These are phyloP conservation scores for Mastomys natalensis DNA, from an alignment of 2,113 vertebrate genomes.

Conservation along the genomic window DNA sequence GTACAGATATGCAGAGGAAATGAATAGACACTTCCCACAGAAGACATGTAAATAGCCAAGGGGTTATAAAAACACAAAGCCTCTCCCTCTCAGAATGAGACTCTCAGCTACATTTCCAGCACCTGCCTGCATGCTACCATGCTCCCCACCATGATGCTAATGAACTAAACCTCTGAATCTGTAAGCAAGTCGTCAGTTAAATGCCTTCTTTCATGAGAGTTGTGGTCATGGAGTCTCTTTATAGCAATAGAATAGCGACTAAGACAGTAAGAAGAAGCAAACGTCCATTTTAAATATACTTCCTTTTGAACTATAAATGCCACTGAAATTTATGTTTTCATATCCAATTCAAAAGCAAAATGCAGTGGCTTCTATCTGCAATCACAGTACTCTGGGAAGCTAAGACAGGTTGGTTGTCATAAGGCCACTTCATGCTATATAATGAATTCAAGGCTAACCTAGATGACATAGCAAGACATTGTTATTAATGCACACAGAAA, in stretches of 20 bases:
- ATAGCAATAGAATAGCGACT: neutral
- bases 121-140: neutral
- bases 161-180: no score
- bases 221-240: neutral
- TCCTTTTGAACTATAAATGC: neutral
- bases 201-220: neutral
- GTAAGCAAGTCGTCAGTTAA: neutral
- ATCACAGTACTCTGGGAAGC: no score
- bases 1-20: neutral
- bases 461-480: neutral
- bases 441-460: neutral
- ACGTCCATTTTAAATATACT: neutral
- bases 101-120: neutral
- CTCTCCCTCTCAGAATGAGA: no score
- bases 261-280: neutral
- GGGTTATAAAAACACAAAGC: neutral
- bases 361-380: neutral
- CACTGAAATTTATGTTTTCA: neutral
- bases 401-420: neutral
- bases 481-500: neutral
- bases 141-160: neutral
- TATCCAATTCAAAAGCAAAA: constrained; percentile 12
- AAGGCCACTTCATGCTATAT: neutral
- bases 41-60: neutral
- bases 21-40: neutral